A percentile compares a stretch with the other conserved stretches of the same genome.
These are phyloP conservation scores for Steinernema khuongi DNA, from an alignment of 1,140 invertebrate species.

Conservation along the genomic window DNA sequence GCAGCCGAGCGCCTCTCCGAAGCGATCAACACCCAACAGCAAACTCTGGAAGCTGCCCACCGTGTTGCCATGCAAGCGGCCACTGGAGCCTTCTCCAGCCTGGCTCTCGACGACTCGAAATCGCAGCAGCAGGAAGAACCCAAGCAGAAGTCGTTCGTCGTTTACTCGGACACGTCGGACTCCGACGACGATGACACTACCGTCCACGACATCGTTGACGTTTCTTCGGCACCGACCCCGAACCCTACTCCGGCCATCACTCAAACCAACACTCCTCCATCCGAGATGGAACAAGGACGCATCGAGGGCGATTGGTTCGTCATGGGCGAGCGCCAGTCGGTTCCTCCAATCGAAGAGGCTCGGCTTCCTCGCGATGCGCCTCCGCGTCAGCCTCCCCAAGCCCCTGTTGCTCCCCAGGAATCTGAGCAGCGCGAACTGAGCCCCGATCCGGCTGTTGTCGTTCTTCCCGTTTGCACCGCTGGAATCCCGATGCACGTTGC, in stretches of 20 bases:
- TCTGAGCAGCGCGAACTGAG: too few relatives aligned
- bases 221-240: slow-evolving; percentile 11
- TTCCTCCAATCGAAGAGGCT: slow-evolving; percentile 22
- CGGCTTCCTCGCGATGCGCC: slow-evolving; percentile 27
- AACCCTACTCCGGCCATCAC: slow-evolving; percentile 16
- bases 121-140: neutral
- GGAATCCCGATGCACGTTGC: slow-evolving; percentile 29
- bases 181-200: neutral
- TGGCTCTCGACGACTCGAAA: neutral
- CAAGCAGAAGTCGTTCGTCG: neutral
- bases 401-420: too few relatives aligned
- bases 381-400: too few relatives aligned
- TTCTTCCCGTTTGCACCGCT: slow-evolving; percentile 19
- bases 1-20: slow-evolving; percentile 4
- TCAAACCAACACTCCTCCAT: slow-evolving; percentile 1
- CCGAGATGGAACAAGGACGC: slow-evolving; percentile 19
- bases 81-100: neutral
- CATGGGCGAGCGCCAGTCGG: slow-evolving; percentile 20
- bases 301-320: slow-evolving; percentile 27
- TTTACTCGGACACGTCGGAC: neutral
- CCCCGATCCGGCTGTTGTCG: neutral
- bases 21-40: slow-evolving; percentile 2
- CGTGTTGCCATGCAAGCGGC: neutral
- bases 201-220: slow-evolving; percentile 11
- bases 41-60: neutral